Evolutionary conservation across 2,797 vertebrate species (phyloP).

Genomic region (Orientallactaga sibirica): DNA sequence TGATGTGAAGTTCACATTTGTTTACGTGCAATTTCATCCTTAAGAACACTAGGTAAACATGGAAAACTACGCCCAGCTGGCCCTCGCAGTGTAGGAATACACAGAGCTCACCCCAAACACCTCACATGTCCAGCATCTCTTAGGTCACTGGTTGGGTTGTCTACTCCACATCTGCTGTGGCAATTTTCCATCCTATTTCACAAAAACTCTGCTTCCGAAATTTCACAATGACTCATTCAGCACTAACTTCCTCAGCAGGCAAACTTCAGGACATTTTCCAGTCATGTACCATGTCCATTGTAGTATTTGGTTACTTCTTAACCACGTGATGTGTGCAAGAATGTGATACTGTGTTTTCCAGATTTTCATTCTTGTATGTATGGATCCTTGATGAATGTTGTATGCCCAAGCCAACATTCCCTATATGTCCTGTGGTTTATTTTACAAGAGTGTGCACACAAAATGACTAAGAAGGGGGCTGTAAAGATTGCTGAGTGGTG

Average conservation of each 20-base stretch:
- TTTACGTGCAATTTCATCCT: neutral
- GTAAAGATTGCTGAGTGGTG: too few species aligned
- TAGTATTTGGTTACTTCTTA: conserved; percentile 7
- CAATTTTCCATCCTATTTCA: neutral
- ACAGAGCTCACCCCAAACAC: neutral
- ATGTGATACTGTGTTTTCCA: neutral
- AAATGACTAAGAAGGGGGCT: neutral
- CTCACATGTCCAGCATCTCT: neutral
- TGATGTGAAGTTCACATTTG: conserved; percentile 6
- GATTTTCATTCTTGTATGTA: neutral
- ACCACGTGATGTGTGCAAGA: neutral
- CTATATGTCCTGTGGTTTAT: neutral
- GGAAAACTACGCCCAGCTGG: neutral
- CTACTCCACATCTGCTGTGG: neutral
- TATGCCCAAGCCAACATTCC: neutral
- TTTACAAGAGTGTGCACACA: neutral
- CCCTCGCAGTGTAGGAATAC: neutral
- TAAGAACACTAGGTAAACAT: conserved; percentile 30
- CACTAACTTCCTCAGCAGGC: neutral
- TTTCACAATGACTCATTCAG: neutral
- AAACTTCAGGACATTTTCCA: neutral
- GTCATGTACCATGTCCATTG: neutral
- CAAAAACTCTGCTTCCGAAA: neutral
- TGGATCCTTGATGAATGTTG: neutral
- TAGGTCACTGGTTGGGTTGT: neutral